phyloP scores from a whole-genome alignment of 2,888 invertebrate species.

The Galerucella nymphaeae region DNA sequence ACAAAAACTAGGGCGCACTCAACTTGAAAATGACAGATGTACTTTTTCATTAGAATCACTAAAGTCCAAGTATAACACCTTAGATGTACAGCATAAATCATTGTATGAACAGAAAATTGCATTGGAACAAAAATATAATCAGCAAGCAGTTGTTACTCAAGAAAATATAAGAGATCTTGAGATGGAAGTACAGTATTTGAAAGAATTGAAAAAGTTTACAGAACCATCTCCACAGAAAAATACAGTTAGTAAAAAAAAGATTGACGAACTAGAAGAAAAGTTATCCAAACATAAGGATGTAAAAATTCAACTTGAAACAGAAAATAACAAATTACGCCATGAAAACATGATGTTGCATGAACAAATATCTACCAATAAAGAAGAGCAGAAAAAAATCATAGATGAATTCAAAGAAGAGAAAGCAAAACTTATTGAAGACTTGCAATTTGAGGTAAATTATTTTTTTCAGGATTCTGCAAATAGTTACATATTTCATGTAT shows the following conservation, averaged over 20 bases:
- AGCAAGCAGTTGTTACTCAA: slow-evolving; percentile 48
- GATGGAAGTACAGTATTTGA: slow-evolving; percentile 40
- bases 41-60: slow-evolving; percentile 39
- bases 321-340: slow-evolving; percentile 32
- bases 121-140: slow-evolving; percentile 48
- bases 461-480: too few relatives aligned
- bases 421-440: slow-evolving; percentile 12
- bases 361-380: slow-evolving; percentile 16
- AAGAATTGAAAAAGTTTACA: slow-evolving; percentile 28
- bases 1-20: slow-evolving; percentile 43
- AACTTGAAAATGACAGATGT: slow-evolving; percentile 48
- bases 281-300: slow-evolving; percentile 38
- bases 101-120: slow-evolving; percentile 32
- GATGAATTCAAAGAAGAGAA: slow-evolving; percentile 27
- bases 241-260: slow-evolving; percentile 17
- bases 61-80: slow-evolving; percentile 41
- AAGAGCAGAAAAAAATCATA: slow-evolving; percentile 26
- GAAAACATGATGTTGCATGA: slow-evolving; percentile 33
- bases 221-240: slow-evolving; percentile 34
- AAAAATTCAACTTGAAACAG: slow-evolving; percentile 25
- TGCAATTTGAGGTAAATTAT: slow-evolving; percentile 26
- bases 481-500: too few relatives aligned
- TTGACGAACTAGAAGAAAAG: slow-evolving; percentile 36
- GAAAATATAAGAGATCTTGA: slow-evolving; percentile 46
- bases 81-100: slow-evolving; percentile 40